Conservation (phyloP, 2,888 invertebrate genomes). For the Portevinia maculata region DNA sequence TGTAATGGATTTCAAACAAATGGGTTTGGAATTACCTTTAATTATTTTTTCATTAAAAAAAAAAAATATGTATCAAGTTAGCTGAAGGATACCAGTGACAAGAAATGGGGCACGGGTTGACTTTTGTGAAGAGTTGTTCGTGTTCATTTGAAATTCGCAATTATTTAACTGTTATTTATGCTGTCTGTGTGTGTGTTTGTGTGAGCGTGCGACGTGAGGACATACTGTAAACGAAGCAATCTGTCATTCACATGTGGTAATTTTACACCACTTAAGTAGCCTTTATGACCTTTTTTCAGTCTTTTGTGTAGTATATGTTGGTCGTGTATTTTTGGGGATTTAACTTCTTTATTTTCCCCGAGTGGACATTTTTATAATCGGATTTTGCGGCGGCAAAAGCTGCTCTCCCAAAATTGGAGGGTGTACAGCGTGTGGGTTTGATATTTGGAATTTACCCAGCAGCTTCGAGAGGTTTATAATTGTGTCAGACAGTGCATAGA, state of each 20-base stretch:
- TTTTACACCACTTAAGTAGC: constrained; percentile 74
- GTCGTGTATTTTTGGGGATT: neutral
- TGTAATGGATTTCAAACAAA: constrained; percentile 69
- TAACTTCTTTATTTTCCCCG: constrained; percentile 5
- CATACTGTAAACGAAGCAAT: constrained; percentile 70
- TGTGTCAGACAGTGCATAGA: constrained; percentile 32
- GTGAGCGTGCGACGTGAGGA: constrained; percentile 52
- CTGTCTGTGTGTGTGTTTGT: constrained; percentile 25
- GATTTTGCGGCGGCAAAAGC: constrained; percentile 54
- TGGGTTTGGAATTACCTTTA: constrained; percentile 60
- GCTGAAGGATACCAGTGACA: neutral
- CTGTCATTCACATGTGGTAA: constrained; percentile 71
- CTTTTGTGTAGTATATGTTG: constrained; percentile 3
- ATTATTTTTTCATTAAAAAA: constrained; percentile 20
- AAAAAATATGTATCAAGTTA: neutral
- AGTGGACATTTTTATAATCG: constrained; percentile 59
- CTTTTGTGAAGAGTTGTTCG: neutral
- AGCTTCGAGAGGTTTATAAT: constrained; percentile 53
- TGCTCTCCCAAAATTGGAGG: neutral
- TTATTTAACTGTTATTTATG: constrained; percentile 61
- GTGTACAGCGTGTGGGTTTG: neutral
- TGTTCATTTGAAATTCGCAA: constrained; percentile 11
- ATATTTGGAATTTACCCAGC: neutral
- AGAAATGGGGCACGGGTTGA: constrained; percentile 42
- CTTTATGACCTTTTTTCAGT: constrained; percentile 65